phyloP scores from a whole-genome alignment of 1,140 invertebrate genomes.

The Phenacoccus solenopsis region DNA sequence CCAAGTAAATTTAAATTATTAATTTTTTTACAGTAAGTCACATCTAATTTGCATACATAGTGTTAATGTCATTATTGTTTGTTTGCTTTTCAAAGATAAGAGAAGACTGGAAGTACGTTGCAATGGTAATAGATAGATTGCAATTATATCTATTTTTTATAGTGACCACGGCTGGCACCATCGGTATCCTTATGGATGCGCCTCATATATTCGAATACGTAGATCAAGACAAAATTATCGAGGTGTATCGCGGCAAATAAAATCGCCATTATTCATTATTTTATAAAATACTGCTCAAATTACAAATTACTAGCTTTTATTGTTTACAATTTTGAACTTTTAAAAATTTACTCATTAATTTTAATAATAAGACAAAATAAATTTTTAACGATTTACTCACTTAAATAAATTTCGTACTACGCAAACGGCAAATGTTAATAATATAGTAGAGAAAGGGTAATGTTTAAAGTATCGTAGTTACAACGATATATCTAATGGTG shows the following conservation, averaged over 20 bases:
- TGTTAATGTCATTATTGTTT: neutral
- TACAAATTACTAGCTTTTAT: neutral
- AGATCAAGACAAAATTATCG: slow-evolving; percentile 91
- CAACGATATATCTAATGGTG: too few relatives aligned
- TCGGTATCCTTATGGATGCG: slow-evolving; percentile 96
- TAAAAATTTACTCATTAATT: too few relatives aligned
- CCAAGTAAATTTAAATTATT: slow-evolving; percentile 61
- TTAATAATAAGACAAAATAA: too few relatives aligned
- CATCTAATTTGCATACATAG: neutral
- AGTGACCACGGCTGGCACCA: slow-evolving; percentile 87
- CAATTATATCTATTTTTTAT: slow-evolving; percentile 95
- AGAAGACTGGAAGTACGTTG: slow-evolving; percentile 99
- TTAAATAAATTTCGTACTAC: too few relatives aligned
- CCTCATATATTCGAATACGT: slow-evolving; percentile 99
- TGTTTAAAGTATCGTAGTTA: too few relatives aligned
- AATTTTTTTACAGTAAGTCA: slow-evolving; percentile 15
- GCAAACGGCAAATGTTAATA: too few relatives aligned
- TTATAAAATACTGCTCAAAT: slow-evolving; percentile 20
- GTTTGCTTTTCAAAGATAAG: slow-evolving; percentile 52
- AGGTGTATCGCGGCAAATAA: slow-evolving; percentile 86
- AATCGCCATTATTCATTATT: slow-evolving; percentile 21
- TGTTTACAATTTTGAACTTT: neutral
- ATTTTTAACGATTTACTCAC: too few relatives aligned
- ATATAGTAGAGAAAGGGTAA: too few relatives aligned
- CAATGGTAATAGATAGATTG: slow-evolving; percentile 96